Evolutionary conservation across 2,888 invertebrate genomes (phyloP).

Genomic region (Drosophila mettleri): DNA sequence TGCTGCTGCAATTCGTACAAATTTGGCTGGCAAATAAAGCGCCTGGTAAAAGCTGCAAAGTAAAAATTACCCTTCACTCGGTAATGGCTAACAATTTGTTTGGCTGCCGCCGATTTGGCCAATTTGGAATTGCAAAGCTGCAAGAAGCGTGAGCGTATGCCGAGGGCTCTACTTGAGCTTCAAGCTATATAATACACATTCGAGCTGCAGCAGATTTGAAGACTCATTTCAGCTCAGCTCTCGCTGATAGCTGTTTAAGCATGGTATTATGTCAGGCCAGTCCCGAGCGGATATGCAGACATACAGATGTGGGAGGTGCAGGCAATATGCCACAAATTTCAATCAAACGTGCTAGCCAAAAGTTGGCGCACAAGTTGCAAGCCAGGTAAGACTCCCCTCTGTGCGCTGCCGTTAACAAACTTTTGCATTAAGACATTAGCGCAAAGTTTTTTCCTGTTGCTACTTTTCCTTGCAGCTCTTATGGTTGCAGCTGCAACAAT

Average conservation of each 20-base stretch:
- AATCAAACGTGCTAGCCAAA: slow-evolving; percentile 77
- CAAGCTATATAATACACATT: slow-evolving; percentile 37
- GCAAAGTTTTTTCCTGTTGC: slow-evolving; percentile 65
- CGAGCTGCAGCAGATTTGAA: slow-evolving; percentile 41
- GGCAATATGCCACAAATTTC: slow-evolving; percentile 80
- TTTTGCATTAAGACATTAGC: slow-evolving; percentile 81
- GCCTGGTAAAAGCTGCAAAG: slow-evolving; percentile 64
- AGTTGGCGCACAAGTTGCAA: slow-evolving; percentile 68
- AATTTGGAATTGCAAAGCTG: slow-evolving; percentile 52
- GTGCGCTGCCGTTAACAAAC: slow-evolving; percentile 61
- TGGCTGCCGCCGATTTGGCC: slow-evolving; percentile 54
- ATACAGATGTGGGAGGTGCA: slow-evolving; percentile 31
- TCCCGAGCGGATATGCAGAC: slow-evolving; percentile 8
- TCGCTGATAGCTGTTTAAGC: slow-evolving; percentile 57
- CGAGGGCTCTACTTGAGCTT: not conserved
- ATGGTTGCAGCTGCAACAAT: slow-evolving; percentile 73
- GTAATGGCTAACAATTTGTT: slow-evolving; percentile 79
- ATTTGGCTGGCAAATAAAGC: slow-evolving; percentile 77
- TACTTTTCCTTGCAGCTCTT: slow-evolving; percentile 43
- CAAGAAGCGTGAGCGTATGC: slow-evolving; percentile 16
- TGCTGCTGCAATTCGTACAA: slow-evolving; percentile 75
- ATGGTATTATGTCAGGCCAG: slow-evolving; percentile 49
- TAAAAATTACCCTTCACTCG: slow-evolving; percentile 78
- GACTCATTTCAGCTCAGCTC: slow-evolving; percentile 42
- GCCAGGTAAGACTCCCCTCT: slow-evolving; percentile 45